Base-by-base conservation (phyloP, 2,797 vertebrate genomes). In the Ctenopoma kingsleyae region DNA sequence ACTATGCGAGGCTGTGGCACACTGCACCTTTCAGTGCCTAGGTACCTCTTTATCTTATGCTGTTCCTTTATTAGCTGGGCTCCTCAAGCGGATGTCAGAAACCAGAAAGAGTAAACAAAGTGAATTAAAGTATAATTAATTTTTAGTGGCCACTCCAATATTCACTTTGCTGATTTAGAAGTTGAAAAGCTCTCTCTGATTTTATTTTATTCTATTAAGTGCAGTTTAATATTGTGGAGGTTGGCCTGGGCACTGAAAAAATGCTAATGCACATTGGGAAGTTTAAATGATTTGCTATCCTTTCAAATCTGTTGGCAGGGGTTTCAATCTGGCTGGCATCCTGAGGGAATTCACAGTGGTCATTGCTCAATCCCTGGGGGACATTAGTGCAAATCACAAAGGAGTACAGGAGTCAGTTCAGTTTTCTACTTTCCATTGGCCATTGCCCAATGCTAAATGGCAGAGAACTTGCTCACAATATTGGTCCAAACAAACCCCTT, bases 251-350 rank as follows among this genome's bases (percentile, higher is more conserved):
- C 73, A 74, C 72, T 89, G 85, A 92, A 70, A 44, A 93, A 93
- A 92, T 92, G 89, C 89, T 93, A 94, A 94, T 93, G 87, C 79
- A 85, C 84, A 81, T 89, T 77, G 77, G 73, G 61, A 82, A 87
- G 75, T 91, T 92, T 91, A 93, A 94, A 92, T 93, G 83, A 92
- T 94, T 94, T 93, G 91, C 90, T 87, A 86, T 92, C 90, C 90
- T 94, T 93, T 94, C 87, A 93, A 88, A 91, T 88, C 68, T 85
- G 77, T 90, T 93, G 92, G 92, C 94, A 94, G 90, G 88, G 84
- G 75, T 91, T 91, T 94, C 88, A 89, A 88, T 94, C 89, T 94
- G 91, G 89, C 91, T 59, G 52, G 67, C 74, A 12, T 93, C 92
- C 89, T 89, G 71, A 80, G 91, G 87, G 86, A 91, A 89, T 89